These are phyloP conservation scores for Andrena bucephala DNA, from an alignment of 2,888 invertebrate genomes.

Conservation along the genomic window DNA sequence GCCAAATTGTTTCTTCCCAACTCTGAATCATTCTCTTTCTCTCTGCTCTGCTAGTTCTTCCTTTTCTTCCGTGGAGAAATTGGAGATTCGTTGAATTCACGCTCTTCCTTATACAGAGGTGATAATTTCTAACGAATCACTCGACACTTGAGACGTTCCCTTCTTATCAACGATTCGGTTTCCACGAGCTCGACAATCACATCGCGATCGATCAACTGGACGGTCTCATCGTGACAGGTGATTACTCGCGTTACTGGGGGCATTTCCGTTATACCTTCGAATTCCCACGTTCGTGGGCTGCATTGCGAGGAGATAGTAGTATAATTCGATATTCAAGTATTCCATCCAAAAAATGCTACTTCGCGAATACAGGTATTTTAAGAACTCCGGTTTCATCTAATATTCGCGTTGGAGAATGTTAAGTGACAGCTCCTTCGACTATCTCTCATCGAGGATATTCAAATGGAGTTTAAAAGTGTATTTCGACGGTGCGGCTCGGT, in stretches of 20 bases:
- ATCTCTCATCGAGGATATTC: conserved; percentile 6
- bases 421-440: neutral
- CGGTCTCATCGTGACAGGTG: conserved; percentile 12
- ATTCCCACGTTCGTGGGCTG: neutral
- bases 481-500: neutral
- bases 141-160: neutral
- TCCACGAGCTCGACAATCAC: conserved; percentile 1
- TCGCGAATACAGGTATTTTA: neutral
- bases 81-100: too few species aligned
- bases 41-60: neutral
- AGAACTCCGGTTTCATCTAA: neutral
- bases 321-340: too few species aligned
- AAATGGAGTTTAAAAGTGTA: neutral
- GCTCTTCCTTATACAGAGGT: too few species aligned
- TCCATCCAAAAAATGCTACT: neutral
- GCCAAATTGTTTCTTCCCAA: neutral
- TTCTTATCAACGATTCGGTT: neutral
- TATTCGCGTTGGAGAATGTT: neutral
- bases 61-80: neutral
- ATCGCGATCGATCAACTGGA: neutral
- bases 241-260: neutral
- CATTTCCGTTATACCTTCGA: conserved; percentile 5
- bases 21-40: neutral
- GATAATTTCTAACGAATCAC: too few species aligned
- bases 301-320: neutral